Percentiles rank a stretch among this genome's conserved stretches.
Conservation (phyloP, 2,113 vertebrate species). For the Colossoma macropomum region DNA sequence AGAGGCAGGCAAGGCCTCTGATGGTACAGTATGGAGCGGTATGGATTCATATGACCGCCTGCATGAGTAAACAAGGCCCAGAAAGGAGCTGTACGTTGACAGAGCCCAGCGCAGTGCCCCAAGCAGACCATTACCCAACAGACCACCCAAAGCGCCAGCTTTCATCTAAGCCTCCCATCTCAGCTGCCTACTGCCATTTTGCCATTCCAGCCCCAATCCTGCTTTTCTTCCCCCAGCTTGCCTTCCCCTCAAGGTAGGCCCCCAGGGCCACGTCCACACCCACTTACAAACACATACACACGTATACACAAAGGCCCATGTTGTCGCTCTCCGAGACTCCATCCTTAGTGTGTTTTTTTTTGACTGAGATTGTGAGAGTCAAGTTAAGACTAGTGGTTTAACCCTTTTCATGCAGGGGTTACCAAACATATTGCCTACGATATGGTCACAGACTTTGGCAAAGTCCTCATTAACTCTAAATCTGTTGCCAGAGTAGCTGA, state of each 20-base stretch:
- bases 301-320: background rate
- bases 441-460: too few species aligned
- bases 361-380: background rate
- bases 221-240: slow-evolving; percentile 29
- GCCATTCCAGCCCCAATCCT: slow-evolving; percentile 13
- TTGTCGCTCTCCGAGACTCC: background rate
- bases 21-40: background rate
- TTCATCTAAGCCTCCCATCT: slow-evolving; percentile 44
- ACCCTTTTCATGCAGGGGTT: background rate
- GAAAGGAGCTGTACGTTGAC: background rate
- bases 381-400: background rate
- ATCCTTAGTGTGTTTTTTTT: background rate
- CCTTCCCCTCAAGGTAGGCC: background rate
- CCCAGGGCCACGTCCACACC: slow-evolving; percentile 16
- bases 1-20: background rate
- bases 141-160: slow-evolving; percentile 45
- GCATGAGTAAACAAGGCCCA: background rate
- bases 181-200: slow-evolving; percentile 9
- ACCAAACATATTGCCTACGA: too few species aligned
- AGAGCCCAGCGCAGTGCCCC: background rate
- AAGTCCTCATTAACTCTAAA: too few species aligned
- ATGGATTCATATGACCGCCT: background rate
- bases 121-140: slow-evolving; percentile 19
- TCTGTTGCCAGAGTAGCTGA: too few species aligned
- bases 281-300: slow-evolving; percentile 8